These are phyloP conservation scores for Lordiphosa clarofinis DNA, from an alignment of 1,140 invertebrate species.

Conservation along the genomic window DNA sequence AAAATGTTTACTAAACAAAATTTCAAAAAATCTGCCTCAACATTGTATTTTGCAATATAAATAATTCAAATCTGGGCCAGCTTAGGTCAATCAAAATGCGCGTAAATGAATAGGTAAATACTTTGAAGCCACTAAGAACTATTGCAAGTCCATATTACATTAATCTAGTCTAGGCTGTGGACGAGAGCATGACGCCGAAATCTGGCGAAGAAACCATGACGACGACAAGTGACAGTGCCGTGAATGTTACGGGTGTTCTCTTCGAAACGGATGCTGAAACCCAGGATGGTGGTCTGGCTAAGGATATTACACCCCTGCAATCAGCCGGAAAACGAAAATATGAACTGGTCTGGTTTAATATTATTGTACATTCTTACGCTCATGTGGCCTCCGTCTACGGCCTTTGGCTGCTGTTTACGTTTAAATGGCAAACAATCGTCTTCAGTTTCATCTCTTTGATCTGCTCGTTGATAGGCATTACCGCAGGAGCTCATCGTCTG, in stretches of 20 bases:
- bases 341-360: background rate
- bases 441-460: background rate
- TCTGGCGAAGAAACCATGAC: background rate
- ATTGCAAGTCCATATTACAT: too few species aligned
- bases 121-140: too few species aligned
- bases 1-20: too few species aligned
- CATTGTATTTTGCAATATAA: too few species aligned
- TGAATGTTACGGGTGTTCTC: background rate
- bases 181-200: background rate
- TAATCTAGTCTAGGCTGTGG: constrained; percentile 2
- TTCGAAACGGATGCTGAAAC: constrained; percentile 8
- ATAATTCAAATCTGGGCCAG: too few species aligned
- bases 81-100: too few species aligned
- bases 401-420: background rate
- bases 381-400: background rate
- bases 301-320: background rate
- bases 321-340: background rate
- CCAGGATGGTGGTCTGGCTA: background rate
- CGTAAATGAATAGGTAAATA: too few species aligned
- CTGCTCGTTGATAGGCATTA: constrained; percentile 81
- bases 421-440: constrained; percentile 8
- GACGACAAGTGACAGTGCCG: too few species aligned
- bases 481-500: constrained; percentile 91
- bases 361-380: background rate
- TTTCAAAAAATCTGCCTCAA: too few species aligned